phyloP scores from a whole-genome alignment of 1,140 invertebrate genomes.

The Neoseiulus cucumeris region DNA sequence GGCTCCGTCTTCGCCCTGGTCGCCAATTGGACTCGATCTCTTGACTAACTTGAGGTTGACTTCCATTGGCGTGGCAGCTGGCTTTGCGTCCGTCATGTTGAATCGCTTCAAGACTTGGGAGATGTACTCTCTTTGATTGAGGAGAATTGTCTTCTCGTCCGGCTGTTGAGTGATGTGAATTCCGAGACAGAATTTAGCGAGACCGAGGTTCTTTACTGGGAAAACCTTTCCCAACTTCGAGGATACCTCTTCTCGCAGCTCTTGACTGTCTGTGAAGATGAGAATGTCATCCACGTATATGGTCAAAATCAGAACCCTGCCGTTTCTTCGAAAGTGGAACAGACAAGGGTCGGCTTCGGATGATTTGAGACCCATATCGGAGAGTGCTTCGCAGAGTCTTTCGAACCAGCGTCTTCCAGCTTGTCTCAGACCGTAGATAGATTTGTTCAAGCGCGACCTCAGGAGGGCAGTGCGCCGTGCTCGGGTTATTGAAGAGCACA shows the following conservation, averaged over 20 bases:
- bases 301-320: background rate
- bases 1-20: conserved; percentile 5
- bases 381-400: background rate
- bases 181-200: no score
- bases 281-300: conserved; percentile 15
- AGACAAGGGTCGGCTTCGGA: background rate
- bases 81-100: conserved; percentile 15
- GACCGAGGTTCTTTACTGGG: no score
- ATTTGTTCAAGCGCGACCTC: background rate
- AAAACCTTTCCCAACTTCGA: no score
- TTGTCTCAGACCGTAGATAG: conserved; percentile 6
- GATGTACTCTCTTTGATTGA: no score
- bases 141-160: no score
- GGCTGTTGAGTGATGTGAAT: no score
- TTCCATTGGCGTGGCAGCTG: conserved; percentile 20
- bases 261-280: conserved; percentile 2
- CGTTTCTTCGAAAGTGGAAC: background rate
- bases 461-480: no score
- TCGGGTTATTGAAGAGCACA: no score
- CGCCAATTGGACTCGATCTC: background rate
- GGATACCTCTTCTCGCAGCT: background rate
- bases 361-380: background rate
- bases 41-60: background rate
- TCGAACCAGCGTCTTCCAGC: background rate
- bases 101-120: no score